Conservation (phyloP, 2,113 vertebrate species). For the Sula dactylatra region DNA sequence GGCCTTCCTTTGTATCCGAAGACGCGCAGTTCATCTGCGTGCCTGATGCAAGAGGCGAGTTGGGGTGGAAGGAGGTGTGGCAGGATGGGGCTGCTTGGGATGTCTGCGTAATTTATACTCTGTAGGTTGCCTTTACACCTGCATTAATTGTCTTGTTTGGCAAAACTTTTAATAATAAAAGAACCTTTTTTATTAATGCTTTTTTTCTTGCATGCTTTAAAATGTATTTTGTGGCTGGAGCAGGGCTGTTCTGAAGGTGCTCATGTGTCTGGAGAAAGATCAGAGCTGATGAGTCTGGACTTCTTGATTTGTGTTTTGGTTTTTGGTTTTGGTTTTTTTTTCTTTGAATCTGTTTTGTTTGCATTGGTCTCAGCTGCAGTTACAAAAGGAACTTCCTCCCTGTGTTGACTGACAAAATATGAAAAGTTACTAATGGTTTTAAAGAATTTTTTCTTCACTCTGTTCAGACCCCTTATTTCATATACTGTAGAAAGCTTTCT, state of each 20-base stretch:
- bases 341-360: background rate
- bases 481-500: background rate
- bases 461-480: background rate
- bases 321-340: background rate
- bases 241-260: background rate
- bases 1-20: background rate
- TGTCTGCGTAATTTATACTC: background rate
- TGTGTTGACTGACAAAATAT: background rate
- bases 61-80: constrained; percentile 31
- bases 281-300: background rate
- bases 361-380: background rate
- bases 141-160: background rate
- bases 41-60: background rate
- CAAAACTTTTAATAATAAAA: background rate
- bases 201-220: background rate
- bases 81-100: constrained; percentile 4
- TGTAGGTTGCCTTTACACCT: background rate
- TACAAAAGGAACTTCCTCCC: background rate
- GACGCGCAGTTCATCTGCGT: rapidly evolving
- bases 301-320: background rate
- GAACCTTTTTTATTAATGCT: background rate
- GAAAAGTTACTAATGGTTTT: background rate
- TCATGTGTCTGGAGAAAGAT: background rate
- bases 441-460: background rate
- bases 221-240: background rate